Evolutionary conservation across 2,113 vertebrate genomes (phyloP), one percentile per base, ranked within the genome.

Genomic region (Turdus rufiventris): DNA sequence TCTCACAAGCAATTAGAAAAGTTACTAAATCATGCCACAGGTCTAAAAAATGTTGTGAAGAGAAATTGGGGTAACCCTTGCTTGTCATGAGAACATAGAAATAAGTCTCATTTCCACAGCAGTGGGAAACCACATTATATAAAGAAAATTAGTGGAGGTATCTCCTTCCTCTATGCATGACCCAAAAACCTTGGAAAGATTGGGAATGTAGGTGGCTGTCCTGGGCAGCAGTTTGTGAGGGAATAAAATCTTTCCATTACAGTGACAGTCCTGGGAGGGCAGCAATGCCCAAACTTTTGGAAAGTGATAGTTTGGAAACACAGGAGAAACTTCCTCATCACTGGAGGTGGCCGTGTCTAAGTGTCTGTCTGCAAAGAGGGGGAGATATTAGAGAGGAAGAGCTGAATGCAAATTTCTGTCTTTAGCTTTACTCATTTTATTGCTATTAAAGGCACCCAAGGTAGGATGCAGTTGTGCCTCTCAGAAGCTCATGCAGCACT

Each of bases 281-380:
- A 91, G 36, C 3, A 23, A 9, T 86, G 26, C 36, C 8, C 3
- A 31, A 13, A 45, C 17, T 61, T 60, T 21, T 18, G n/a, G 36
- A n/a, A 84, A 34, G 9, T 25, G 34, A 9, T 40, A 13, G 5
- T 16, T 76, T 91, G 38, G 15, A 25, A 62, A 6, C 0, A 2
- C 4, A 38, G 45, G 11, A 15, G 2, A 3, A 26, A 18, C 29
- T 17, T 51, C 14, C 14, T n/a, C 48, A 26, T 13, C 1, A 1
- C 18, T 68, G 28, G 63, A 72, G 29, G 5, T 23, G 45, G 12
- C 25, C 1, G 0, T 33, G 33, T 19, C 34, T 40, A 16, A 74
- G 50, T 16, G 24, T 40, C 67, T 60, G 18, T 20, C 53, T 70
- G 42, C 10, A 77, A 86, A n/a, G n/a, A 53, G 5, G 3, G 6